Evolutionary conservation across 2,113 vertebrate genomes (phyloP).

Genomic region (Ciconia maguari): DNA sequence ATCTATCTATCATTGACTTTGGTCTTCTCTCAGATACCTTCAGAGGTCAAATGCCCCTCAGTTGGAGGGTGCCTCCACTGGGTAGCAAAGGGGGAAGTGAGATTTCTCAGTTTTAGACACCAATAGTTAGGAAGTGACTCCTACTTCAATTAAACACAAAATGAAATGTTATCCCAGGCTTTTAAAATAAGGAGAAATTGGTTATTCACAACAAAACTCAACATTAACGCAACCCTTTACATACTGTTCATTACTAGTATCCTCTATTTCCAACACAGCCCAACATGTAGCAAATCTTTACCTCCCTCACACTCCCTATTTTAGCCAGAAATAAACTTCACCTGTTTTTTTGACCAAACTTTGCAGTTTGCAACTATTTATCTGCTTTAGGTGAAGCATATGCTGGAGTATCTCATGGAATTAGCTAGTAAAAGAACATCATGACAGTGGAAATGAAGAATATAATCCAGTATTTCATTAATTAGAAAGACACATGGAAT

Average conservation of each 20-base stretch:
- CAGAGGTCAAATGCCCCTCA: background rate
- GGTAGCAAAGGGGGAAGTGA: background rate
- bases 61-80: background rate
- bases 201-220: background rate
- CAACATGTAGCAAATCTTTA: background rate
- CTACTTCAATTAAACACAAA: background rate
- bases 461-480: background rate
- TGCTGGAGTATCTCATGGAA: background rate
- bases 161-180: background rate
- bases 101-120: background rate
- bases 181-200: background rate
- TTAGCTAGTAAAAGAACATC: background rate
- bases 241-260: background rate
- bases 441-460: background rate
- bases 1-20: background rate
- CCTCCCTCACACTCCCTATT: background rate
- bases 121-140: background rate
- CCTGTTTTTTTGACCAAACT: background rate
- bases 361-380: background rate
- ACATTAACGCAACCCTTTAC: background rate
- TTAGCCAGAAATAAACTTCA: background rate
- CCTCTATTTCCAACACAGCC: background rate
- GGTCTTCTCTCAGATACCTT: background rate
- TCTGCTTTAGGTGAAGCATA: background rate
- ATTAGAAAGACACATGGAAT: background rate